A percentile compares a stretch with the other conserved stretches of the same genome.
Evolutionary conservation across 2,888 invertebrate species (phyloP).

Genomic region (Phengaris arion): DNA sequence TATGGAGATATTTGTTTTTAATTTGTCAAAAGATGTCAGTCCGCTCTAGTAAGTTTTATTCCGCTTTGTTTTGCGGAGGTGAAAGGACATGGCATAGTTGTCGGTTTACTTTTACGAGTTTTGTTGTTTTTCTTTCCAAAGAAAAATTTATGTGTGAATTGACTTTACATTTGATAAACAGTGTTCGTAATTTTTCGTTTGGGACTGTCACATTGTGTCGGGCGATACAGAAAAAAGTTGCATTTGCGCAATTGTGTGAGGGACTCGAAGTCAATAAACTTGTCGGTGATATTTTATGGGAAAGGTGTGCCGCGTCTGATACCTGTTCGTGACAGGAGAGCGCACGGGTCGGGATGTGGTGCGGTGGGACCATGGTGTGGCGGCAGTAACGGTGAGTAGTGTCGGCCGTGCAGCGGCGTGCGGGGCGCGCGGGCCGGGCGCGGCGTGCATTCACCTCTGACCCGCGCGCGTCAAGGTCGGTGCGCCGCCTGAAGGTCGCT

Average conservation of each 20-base stretch:
- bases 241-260: slow-evolving; percentile 69
- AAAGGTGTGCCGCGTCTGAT: slow-evolving; percentile 76
- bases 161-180: slow-evolving; percentile 50
- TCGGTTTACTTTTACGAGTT: slow-evolving; percentile 50
- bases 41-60: slow-evolving; percentile 52
- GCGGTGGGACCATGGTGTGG: slow-evolving; percentile 58
- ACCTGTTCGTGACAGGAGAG: slow-evolving; percentile 69
- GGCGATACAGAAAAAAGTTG: slow-evolving; percentile 50
- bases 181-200: slow-evolving; percentile 54
- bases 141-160: slow-evolving; percentile 65
- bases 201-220: slow-evolving; percentile 59
- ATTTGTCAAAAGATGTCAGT: slow-evolving; percentile 55
- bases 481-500: slow-evolving; percentile 78
- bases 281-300: slow-evolving; percentile 77
- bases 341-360: slow-evolving; percentile 57
- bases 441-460: slow-evolving; percentile 77
- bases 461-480: slow-evolving; percentile 79
- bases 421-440: slow-evolving; percentile 50
- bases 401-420: slow-evolving; percentile 48
- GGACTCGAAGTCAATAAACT: slow-evolving; percentile 78
- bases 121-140: slow-evolving; percentile 67
- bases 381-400: slow-evolving; percentile 63
- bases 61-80: slow-evolving; percentile 80
- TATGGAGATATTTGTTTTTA: slow-evolving; percentile 49
- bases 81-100: slow-evolving; percentile 60